Percentiles rank a stretch among this genome's conserved stretches.
Conservation (phyloP, 2,113 vertebrate species). For the Lichenostomus cassidix region DNA sequence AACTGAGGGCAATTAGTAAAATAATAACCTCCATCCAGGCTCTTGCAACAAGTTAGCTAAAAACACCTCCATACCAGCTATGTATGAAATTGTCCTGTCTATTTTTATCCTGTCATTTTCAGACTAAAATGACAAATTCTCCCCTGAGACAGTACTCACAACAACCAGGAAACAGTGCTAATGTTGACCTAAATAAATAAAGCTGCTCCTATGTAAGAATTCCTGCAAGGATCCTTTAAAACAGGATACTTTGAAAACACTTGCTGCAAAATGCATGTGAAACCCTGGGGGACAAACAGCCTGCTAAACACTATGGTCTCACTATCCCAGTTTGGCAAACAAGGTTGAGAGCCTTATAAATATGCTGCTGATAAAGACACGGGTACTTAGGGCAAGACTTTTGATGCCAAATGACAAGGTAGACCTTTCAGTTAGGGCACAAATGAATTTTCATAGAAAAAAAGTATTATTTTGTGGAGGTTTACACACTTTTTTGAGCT, state of each 20-base stretch:
- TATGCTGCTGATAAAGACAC: background rate
- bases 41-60: background rate
- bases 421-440: background rate
- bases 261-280: background rate
- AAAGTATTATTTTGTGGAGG: background rate
- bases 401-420: background rate
- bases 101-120: conserved; percentile 53
- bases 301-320: conserved; percentile 5
- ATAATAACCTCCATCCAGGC: background rate
- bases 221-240: conserved; percentile 38
- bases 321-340: background rate
- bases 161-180: conserved; percentile 40
- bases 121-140: conserved; percentile 52
- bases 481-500: background rate
- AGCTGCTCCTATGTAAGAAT: background rate
- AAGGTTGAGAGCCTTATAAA: background rate
- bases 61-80: background rate
- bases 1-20: background rate
- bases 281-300: background rate
- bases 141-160: conserved; percentile 28
- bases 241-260: conserved; percentile 21
- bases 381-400: background rate
- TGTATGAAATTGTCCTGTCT: background rate
- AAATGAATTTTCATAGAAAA: background rate
- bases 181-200: conserved; percentile 59